Percentiles rank a stretch among this genome's conserved stretches.
Evolutionary conservation across 2,797 vertebrate species (phyloP).

Genomic region (Falco rusticolus): DNA sequence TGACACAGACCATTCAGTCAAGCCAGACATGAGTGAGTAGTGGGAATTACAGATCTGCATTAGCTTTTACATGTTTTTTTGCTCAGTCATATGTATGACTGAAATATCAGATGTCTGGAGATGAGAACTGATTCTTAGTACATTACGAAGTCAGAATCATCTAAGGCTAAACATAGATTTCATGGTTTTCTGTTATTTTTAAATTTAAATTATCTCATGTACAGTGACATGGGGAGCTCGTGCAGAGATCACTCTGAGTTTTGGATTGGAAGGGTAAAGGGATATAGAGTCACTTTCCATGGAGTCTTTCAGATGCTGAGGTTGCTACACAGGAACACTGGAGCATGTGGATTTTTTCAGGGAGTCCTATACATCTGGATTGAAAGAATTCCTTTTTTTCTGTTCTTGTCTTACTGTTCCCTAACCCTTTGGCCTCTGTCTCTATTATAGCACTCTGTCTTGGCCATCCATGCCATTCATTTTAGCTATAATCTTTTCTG

Average conservation of each 20-base stretch:
- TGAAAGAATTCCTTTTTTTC: background rate
- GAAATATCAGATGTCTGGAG: background rate
- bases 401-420: background rate
- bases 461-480: background rate
- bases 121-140: background rate
- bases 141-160: background rate
- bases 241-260: background rate
- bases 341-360: background rate
- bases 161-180: constrained; percentile 4
- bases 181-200: constrained; percentile 14
- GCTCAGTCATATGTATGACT: background rate
- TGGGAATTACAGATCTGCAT: background rate
- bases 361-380: background rate
- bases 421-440: background rate
- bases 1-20: background rate
- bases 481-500: background rate
- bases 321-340: background rate
- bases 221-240: background rate
- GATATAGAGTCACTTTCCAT: background rate
- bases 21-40: background rate
- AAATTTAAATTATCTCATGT: constrained; percentile 18
- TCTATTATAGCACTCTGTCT: background rate
- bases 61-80: background rate
- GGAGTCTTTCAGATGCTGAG: background rate
- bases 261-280: background rate